Percentiles rank a stretch among this genome's conserved stretches.
phyloP scores from a whole-genome alignment of 37 sponge, comb jelly and placozoan genomes.

The Diacarnus erythraeanus region DNA sequence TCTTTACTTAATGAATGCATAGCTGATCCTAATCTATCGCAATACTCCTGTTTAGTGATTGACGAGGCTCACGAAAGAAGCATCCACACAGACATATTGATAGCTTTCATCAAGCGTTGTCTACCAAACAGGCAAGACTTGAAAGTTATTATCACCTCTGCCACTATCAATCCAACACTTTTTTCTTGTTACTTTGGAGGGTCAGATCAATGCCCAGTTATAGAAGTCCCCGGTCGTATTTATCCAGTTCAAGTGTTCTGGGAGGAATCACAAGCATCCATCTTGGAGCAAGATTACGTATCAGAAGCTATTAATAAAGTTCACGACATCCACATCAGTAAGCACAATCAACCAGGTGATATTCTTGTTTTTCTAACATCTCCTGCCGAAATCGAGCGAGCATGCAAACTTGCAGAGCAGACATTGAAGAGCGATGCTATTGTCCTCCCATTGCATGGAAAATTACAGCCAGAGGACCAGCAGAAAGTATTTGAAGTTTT shows the following conservation, averaged over 20 bases:
- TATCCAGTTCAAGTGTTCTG: constrained; percentile 72
- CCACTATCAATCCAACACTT: constrained; percentile 71
- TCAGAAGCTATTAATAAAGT: constrained; percentile 18
- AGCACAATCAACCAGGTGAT: constrained; percentile 46
- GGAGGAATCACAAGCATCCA: not conserved
- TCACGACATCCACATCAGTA: constrained; percentile 19
- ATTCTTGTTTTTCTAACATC: constrained; percentile 86
- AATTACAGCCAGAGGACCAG: constrained; percentile 80
- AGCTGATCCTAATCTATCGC: constrained; percentile 36
- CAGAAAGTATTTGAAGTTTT: constrained; percentile 61
- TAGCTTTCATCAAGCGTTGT: constrained; percentile 68
- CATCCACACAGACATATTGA: constrained; percentile 74
- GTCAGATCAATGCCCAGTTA: constrained; percentile 11
- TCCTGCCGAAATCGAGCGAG: constrained; percentile 74
- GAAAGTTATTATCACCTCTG: constrained; percentile 78
- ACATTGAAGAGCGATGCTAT: constrained; percentile 13
- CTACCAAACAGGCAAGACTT: constrained; percentile 58
- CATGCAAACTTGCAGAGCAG: constrained; percentile 25
- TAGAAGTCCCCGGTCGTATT: constrained; percentile 68
- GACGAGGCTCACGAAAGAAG: constrained; percentile 93
- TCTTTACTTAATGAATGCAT: constrained; percentile 64
- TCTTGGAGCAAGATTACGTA: constrained; percentile 1
- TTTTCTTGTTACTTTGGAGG: constrained; percentile 61
- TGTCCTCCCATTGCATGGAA: constrained; percentile 79
- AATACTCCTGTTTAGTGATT: constrained; percentile 70